Evolutionary conservation across 2,797 vertebrate genomes (phyloP).

Genomic region (Onychomys torridus): DNA sequence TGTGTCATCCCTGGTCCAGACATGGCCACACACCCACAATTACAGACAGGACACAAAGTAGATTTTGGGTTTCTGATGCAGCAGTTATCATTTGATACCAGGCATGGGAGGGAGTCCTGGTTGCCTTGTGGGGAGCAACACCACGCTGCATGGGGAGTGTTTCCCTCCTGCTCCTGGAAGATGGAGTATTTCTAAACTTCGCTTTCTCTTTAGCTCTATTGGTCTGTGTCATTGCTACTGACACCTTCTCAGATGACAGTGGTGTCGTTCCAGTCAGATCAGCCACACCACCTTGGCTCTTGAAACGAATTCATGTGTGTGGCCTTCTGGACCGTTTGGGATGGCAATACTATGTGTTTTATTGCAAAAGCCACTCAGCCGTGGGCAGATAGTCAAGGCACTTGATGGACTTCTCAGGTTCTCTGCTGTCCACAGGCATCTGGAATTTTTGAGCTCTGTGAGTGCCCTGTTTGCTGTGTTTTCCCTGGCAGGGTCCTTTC

Average conservation of each 20-base stretch:
- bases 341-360: constrained; percentile 48
- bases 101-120: not conserved
- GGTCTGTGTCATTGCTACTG: constrained; percentile 19
- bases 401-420: constrained; percentile 39
- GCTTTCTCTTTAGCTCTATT: not conserved
- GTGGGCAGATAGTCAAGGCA: constrained; percentile 51
- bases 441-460: constrained; percentile 37
- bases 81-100: not conserved
- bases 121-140: not conserved
- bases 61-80: not conserved
- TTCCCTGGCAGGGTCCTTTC: constrained; percentile 53
- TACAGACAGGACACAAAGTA: not conserved
- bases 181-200: not conserved
- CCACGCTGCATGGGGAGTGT: not conserved
- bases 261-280: not conserved
- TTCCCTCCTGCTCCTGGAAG: not conserved
- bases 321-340: constrained; percentile 44
- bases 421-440: constrained; percentile 30
- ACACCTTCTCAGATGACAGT: constrained; percentile 53
- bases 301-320: constrained; percentile 52
- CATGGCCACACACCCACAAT: not conserved
- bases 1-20: not conserved
- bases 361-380: constrained; percentile 56
- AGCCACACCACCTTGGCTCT: constrained; percentile 2
- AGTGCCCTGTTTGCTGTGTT: constrained; percentile 56